phyloP scores from a whole-genome alignment of 2,888 invertebrate genomes.

The Scaptomyza cyrtandrae region DNA sequence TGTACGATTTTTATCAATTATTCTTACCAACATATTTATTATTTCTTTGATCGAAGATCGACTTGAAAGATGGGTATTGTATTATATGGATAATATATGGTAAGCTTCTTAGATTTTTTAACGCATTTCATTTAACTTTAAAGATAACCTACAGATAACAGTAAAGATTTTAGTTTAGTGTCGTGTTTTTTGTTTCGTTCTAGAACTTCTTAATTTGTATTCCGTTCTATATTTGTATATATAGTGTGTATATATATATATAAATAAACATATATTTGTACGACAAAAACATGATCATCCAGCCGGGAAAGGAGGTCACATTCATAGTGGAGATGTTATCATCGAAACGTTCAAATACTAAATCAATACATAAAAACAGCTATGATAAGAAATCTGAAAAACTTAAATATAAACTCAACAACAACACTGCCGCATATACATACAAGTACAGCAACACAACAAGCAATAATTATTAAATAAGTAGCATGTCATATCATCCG shows the following conservation, averaged over 20 bases:
- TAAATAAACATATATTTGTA: slow-evolving; percentile 7
- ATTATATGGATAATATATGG: too few relatives aligned
- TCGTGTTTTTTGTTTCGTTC: background rate
- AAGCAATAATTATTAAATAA: slow-evolving; percentile 72
- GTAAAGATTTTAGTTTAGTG: too few relatives aligned
- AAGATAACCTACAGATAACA: too few relatives aligned
- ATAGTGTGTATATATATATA: background rate
- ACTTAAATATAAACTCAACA: slow-evolving; percentile 81
- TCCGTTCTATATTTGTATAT: slow-evolving; percentile 31
- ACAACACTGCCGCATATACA: slow-evolving; percentile 33
- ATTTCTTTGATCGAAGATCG: too few relatives aligned
- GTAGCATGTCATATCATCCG: slow-evolving; percentile 71
- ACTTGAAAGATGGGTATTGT: too few relatives aligned
- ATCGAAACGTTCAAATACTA: slow-evolving; percentile 82
- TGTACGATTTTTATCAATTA: too few relatives aligned
- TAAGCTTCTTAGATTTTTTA: too few relatives aligned
- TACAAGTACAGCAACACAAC: slow-evolving; percentile 6
- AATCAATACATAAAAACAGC: slow-evolving; percentile 83
- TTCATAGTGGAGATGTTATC: slow-evolving; percentile 83
- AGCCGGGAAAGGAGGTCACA: slow-evolving; percentile 81
- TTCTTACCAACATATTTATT: too few relatives aligned
- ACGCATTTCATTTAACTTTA: too few relatives aligned
- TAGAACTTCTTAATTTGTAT: slow-evolving; percentile 6
- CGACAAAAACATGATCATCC: slow-evolving; percentile 39
- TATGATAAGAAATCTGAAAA: slow-evolving; percentile 82